These are phyloP conservation scores for Biston stratarius DNA, from an alignment of 2,888 invertebrate genomes.

Conservation along the genomic window DNA sequence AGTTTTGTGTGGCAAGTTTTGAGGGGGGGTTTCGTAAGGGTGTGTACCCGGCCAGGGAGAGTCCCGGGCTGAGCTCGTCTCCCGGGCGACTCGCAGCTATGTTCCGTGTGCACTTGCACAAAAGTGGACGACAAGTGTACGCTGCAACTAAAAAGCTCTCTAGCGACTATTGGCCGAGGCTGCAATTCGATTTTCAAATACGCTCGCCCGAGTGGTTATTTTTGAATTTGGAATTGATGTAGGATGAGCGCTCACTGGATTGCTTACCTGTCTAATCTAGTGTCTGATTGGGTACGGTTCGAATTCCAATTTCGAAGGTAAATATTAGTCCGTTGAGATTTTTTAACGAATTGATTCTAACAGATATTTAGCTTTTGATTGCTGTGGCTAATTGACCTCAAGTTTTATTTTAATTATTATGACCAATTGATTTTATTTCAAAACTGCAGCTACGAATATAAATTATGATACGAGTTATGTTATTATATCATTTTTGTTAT, in stretches of 20 bases:
- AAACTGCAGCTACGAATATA: no score
- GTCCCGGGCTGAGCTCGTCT: constrained; percentile 78
- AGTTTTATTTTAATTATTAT: no score
- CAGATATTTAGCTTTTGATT: neutral
- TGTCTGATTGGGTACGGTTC: constrained; percentile 38
- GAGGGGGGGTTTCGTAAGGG: constrained; percentile 55
- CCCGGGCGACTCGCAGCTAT: constrained; percentile 68
- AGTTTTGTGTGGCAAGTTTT: constrained; percentile 44
- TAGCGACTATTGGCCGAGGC: constrained; percentile 52
- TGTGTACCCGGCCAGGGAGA: constrained; percentile 60
- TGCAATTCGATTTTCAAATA: constrained; percentile 59
- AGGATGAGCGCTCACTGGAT: constrained; percentile 42
- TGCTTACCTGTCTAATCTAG: constrained; percentile 24
- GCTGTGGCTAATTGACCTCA: neutral
- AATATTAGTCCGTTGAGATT: constrained; percentile 9
- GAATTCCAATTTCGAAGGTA: constrained; percentile 26
- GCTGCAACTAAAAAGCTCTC: constrained; percentile 58
- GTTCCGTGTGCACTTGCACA: constrained; percentile 72
- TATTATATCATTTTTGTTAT: no score
- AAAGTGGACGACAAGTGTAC: constrained; percentile 61
- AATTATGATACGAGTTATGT: no score
- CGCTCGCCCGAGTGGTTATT: constrained; percentile 29
- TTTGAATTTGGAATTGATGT: constrained; percentile 48
- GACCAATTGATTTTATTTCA: no score
- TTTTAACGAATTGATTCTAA: neutral